Evolutionary conservation across 2,888 invertebrate genomes (phyloP), one percentile per base, ranked within the genome.

Genomic region (Bellardia pandia): DNA sequence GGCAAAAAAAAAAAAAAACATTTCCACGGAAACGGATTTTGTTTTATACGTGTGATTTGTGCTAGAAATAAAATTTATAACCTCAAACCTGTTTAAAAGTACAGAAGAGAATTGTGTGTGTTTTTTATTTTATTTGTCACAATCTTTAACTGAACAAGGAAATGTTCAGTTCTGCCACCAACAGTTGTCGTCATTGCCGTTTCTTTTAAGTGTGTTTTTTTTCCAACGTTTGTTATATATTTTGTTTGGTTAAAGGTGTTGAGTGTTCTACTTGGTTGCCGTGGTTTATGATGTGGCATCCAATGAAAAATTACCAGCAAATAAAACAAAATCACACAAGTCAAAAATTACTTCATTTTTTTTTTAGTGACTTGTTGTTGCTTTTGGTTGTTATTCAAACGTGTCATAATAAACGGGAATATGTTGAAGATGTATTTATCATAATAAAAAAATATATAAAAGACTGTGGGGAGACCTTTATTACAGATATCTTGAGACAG

Each of bases 241-340:
- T 74, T 48, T 78, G 62, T 79, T 79, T 75, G 74, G 75, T 85
- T 68, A 42, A 78, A 85, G 78, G 85, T 87, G 81, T 85, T 85
- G 78, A 85, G 74, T 78, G 45, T 87, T 84, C 62, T 66, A 86
- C 77, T 82, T 82, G 75, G 78, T 60, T 83, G 86, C 76, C 77
- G 45, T 84, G 85, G 56, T 80, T 81, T 77, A 86, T 68, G 85
- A 87, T 87, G 74, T 87, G 81, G 69, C 87, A 87, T 85, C 81
- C 85, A 81, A 87, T 87, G 87, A 87, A 85, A 88, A 80, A 89
- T 86, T 83, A 72, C 89, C 86, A 82, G 86, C 66, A 77, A 88
- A 86, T 66, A 80, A 80, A 71, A 88, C 84, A 87, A 85, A 82
- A 82, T 88, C 85, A 78, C 56, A 85, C 77, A 85, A 87, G 87